phyloP scores from a whole-genome alignment of 92 coral and sea anemone species.

The Bergia sp. region DNA sequence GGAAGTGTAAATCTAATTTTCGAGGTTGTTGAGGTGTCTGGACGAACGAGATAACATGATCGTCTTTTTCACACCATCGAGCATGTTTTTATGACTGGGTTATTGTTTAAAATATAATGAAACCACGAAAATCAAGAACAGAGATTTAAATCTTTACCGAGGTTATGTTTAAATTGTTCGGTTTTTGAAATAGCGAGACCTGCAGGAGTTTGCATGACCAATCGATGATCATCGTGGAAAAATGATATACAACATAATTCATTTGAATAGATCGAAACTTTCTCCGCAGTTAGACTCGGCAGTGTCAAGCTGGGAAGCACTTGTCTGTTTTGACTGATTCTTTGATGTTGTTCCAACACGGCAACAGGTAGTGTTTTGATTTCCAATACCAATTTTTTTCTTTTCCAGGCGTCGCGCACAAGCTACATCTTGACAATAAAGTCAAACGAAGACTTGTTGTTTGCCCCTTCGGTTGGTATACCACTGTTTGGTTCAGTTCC shows the following conservation, averaged over 20 bases:
- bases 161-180: background rate
- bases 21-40: background rate
- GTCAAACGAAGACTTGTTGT: constrained; percentile 64
- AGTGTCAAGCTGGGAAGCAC: background rate
- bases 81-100: background rate
- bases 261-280: background rate
- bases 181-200: background rate
- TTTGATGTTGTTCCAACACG: background rate
- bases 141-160: constrained; percentile 17
- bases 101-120: background rate
- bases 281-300: background rate
- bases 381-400: constrained; percentile 20
- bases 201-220: constrained; percentile 13
- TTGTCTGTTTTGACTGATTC: background rate
- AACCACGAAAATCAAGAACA: background rate
- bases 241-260: background rate
- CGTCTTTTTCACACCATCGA: constrained; percentile 11
- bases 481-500: constrained; percentile 49
- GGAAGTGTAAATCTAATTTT: constrained; percentile 13
- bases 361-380: constrained; percentile 7
- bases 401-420: constrained; percentile 45
- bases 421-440: constrained; percentile 51
- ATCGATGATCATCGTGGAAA: background rate
- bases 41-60: constrained; percentile 9
- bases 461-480: constrained; percentile 57